phyloP scores from a whole-genome alignment of 2,113 vertebrate genomes.

The Heterotilapia buettikoferi region DNA sequence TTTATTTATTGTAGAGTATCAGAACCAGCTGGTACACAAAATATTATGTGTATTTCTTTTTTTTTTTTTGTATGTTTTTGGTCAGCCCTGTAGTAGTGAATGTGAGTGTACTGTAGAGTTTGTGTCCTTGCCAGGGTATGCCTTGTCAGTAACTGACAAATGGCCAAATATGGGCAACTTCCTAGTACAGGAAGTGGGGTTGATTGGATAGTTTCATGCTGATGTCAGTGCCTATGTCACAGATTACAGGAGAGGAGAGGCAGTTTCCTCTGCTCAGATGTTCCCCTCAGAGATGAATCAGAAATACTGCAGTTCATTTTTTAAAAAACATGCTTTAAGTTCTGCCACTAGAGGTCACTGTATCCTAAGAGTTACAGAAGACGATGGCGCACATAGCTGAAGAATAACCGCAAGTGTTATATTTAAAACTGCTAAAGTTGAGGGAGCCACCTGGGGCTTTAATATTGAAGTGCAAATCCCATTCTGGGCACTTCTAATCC shows the following conservation, averaged over 20 bases:
- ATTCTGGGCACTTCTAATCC: background rate
- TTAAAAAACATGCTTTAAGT: background rate
- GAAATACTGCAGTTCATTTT: slow-evolving; percentile 13
- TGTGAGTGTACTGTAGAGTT: background rate
- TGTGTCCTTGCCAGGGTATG: background rate
- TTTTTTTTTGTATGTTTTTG: background rate
- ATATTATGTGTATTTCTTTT: background rate
- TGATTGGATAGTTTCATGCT: slow-evolving; percentile 4
- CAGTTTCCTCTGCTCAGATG: background rate
- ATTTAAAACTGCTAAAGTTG: slow-evolving; percentile 7
- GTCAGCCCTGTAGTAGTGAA: background rate
- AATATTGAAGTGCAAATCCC: background rate
- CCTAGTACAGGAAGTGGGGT: slow-evolving; percentile 9
- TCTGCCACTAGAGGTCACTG: slow-evolving; percentile 56
- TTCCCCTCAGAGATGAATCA: background rate
- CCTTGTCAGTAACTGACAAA: slow-evolving; percentile 1
- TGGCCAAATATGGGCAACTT: slow-evolving; percentile 39
- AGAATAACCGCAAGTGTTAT: background rate
- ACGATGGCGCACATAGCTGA: background rate
- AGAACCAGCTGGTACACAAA: background rate
- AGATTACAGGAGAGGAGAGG: background rate
- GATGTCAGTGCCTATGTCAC: slow-evolving; percentile 35
- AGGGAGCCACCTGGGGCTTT: background rate
- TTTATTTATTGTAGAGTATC: slow-evolving; percentile 39
- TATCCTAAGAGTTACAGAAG: slow-evolving; percentile 8